These are phyloP conservation scores for Arctia plantaginis DNA, from an alignment of 2,888 invertebrate species.

Conservation along the genomic window DNA sequence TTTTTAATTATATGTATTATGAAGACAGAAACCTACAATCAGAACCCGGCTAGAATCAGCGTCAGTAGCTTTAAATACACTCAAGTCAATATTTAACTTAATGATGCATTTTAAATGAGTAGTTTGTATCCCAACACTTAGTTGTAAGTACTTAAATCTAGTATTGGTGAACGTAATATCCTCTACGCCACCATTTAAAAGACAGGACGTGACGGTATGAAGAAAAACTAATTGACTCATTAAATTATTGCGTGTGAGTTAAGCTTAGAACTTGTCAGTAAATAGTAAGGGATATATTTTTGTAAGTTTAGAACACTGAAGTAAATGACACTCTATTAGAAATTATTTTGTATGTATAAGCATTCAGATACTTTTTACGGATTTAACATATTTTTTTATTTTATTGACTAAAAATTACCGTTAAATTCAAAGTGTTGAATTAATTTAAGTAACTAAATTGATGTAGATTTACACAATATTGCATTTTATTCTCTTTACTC, in stretches of 20 bases:
- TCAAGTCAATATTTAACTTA: slow-evolving; percentile 13
- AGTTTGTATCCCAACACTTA: slow-evolving; percentile 21
- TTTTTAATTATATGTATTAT: neutral
- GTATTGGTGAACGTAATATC: slow-evolving; percentile 33
- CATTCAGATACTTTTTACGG: neutral
- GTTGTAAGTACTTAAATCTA: slow-evolving; percentile 15
- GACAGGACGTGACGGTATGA: slow-evolving; percentile 25
- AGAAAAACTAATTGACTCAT: slow-evolving; percentile 10
- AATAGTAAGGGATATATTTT: neutral
- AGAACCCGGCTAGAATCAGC: neutral
- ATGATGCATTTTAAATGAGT: slow-evolving; percentile 24
- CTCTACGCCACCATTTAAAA: slow-evolving; percentile 15
- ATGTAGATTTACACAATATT: neutral
- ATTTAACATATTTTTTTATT: neutral
- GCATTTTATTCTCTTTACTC: neutral
- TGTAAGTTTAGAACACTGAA: neutral
- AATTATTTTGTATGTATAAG: neutral
- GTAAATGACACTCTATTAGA: neutral
- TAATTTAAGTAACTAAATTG: neutral
- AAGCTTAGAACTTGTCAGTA: neutral
- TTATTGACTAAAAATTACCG: neutral
- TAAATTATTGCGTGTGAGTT: neutral
- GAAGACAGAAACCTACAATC: neutral
- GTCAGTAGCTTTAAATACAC: neutral
- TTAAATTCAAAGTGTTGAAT: neutral